phyloP scores from a whole-genome alignment of 2,888 invertebrate genomes.

The Muscina levida region DNA sequence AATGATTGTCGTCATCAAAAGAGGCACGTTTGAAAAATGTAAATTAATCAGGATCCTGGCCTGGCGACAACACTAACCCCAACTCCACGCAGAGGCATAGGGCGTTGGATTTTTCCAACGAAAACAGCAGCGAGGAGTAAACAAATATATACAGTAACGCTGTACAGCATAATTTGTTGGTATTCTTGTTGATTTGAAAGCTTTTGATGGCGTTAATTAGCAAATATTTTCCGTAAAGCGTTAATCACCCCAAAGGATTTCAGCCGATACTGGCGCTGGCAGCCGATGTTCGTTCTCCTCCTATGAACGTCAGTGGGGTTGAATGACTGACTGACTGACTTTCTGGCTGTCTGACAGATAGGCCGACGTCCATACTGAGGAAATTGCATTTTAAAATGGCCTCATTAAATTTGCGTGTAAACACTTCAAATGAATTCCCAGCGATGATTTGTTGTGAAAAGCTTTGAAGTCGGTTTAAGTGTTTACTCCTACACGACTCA shows the following conservation, averaged over 20 bases:
- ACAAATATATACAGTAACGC: constrained; percentile 29
- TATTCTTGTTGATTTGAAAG: constrained; percentile 47
- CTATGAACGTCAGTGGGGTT: background rate
- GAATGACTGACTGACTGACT: background rate
- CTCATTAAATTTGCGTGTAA: constrained; percentile 46
- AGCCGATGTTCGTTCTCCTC: background rate
- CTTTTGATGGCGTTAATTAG: constrained; percentile 56
- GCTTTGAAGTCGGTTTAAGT: constrained; percentile 25
- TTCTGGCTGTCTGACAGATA: background rate
- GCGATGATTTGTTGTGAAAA: constrained; percentile 8
- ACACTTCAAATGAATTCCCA: constrained; percentile 29
- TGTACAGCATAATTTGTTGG: constrained; percentile 49
- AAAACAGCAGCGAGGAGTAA: constrained; percentile 29
- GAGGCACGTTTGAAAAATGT: constrained; percentile 49
- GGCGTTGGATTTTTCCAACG: background rate
- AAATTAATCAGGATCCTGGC: constrained; percentile 46
- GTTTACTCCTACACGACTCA: background rate
- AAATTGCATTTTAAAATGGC: constrained; percentile 41
- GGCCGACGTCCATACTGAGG: constrained; percentile 3
- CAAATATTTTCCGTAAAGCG: constrained; percentile 49
- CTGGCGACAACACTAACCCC: background rate
- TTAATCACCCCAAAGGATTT: constrained; percentile 48
- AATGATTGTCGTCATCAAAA: constrained; percentile 43
- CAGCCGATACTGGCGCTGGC: background rate
- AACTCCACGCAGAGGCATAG: no score